Evolutionary conservation across 2,888 invertebrate species (phyloP).

Genomic region (Eulithis testata): DNA sequence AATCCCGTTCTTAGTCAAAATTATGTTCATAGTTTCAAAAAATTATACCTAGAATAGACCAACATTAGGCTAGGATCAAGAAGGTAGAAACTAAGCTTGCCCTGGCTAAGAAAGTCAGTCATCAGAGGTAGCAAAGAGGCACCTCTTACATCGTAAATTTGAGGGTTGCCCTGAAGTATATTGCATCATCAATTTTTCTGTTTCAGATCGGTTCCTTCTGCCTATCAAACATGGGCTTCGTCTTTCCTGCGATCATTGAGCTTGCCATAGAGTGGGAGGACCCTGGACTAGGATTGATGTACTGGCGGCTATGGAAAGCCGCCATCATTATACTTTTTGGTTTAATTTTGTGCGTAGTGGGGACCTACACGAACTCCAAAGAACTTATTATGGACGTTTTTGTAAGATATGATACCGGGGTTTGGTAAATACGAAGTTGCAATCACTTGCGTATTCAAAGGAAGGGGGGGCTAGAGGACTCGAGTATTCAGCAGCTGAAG

Average conservation of each 20-base stretch:
- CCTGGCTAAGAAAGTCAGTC: too few relatives aligned
- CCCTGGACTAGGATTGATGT: conserved; percentile 52
- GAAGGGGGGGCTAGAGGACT: too few relatives aligned
- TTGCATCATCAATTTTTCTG: background rate
- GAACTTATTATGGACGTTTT: conserved; percentile 45
- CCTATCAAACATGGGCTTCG: conserved; percentile 31
- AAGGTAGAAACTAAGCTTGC: too few relatives aligned
- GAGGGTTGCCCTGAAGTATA: too few relatives aligned
- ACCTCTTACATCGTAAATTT: too few relatives aligned
- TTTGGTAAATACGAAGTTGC: conserved; percentile 4
- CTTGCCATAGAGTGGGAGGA: conserved; percentile 57
- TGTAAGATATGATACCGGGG: conserved; percentile 12
- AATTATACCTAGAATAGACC: too few relatives aligned
- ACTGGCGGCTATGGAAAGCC: conserved; percentile 54
- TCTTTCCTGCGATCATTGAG: conserved; percentile 62
- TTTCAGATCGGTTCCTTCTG: conserved; percentile 29
- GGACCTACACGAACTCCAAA: conserved; percentile 48
- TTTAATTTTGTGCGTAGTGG: conserved; percentile 39
- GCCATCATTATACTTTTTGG: conserved; percentile 48
- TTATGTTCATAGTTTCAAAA: too few relatives aligned
- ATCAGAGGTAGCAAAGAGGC: too few relatives aligned
- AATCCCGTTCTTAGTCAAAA: too few relatives aligned
- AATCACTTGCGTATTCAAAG: too few relatives aligned
- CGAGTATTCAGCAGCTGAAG: too few relatives aligned
- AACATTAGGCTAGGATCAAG: too few relatives aligned